Evolutionary conservation across 2,797 vertebrate genomes (phyloP).

Genomic region (Falco naumanni): DNA sequence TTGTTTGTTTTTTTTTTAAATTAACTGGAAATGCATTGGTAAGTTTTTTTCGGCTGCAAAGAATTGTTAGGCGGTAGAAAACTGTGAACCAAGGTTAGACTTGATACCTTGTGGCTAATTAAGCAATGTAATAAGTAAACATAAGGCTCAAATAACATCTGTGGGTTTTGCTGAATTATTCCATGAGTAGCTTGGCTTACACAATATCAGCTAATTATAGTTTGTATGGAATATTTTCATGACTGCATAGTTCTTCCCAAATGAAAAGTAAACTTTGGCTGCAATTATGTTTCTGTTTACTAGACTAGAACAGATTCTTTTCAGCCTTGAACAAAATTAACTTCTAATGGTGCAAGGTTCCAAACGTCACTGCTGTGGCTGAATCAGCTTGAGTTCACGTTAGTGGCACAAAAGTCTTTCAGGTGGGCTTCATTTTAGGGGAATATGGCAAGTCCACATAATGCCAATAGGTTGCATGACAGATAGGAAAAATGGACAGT

Average conservation of each 20-base stretch:
- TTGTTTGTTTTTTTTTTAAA: neutral
- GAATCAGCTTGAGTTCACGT: neutral
- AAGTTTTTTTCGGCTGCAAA: neutral
- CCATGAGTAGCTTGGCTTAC: neutral
- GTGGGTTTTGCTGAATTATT: neutral
- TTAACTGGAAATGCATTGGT: neutral
- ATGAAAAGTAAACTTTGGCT: slow-evolving; percentile 28
- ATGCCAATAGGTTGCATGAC: rapidly evolving
- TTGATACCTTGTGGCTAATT: neutral
- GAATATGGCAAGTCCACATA: neutral
- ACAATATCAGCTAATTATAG: neutral
- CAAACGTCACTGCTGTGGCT: neutral
- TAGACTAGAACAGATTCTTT: neutral
- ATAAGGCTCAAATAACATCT: neutral
- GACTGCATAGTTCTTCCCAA: neutral
- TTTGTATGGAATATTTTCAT: neutral
- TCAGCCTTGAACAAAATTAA: neutral
- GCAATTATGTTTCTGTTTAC: neutral
- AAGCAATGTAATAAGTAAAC: neutral
- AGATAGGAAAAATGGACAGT: neutral
- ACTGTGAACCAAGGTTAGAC: neutral
- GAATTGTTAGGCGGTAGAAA: neutral
- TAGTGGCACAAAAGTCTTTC: neutral
- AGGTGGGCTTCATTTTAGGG: neutral
- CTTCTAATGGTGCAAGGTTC: neutral